phyloP scores from a whole-genome alignment of 2,113 vertebrate species.

The Leptosomus discolor region DNA sequence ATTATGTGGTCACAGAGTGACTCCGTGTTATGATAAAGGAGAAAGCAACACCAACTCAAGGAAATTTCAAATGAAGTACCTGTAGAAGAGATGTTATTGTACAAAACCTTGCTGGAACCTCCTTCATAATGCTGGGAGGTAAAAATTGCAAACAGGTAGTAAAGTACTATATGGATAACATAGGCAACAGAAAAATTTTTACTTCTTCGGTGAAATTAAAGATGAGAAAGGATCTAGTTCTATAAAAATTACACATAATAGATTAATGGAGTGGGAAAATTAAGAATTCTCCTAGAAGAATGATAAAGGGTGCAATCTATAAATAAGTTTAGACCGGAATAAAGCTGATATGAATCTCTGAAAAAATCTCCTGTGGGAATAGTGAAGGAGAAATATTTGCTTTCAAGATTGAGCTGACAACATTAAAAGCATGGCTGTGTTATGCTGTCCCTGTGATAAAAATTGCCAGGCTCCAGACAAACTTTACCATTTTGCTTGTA shows the following conservation, averaged over 20 bases:
- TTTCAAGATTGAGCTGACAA: neutral
- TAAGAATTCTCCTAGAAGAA: neutral
- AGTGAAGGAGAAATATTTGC: neutral
- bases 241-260: neutral
- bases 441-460: neutral
- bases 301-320: neutral
- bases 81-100: neutral
- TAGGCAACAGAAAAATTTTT: accelerated
- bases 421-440: neutral
- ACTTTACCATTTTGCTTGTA: neutral
- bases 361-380: neutral
- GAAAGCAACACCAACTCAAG: neutral
- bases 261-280: neutral
- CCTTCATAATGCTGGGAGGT: neutral
- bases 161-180: neutral
- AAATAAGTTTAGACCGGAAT: neutral
- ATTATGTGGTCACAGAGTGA: neutral
- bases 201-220: neutral
- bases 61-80: neutral
- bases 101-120: neutral
- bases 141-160: neutral
- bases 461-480: neutral
- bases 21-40: neutral
- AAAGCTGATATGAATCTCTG: neutral
- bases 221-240: neutral